A percentile compares a stretch with the other conserved stretches of the same genome.
Evolutionary conservation across 1,140 invertebrate genomes (phyloP).

Genomic region (Brachionus rubens): DNA sequence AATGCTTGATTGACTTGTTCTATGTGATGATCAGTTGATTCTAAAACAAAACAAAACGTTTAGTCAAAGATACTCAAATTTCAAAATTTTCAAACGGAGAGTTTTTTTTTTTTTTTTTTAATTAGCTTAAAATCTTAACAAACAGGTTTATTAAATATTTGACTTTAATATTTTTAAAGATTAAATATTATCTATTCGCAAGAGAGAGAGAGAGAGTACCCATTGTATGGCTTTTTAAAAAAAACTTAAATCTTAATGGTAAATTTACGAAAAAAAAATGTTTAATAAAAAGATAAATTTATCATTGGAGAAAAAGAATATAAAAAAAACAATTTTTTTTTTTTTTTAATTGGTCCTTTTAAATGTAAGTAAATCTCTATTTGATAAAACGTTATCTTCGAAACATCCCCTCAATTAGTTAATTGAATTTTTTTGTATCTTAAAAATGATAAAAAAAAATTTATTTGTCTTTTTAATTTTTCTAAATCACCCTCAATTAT

Average conservation of each 20-base stretch:
- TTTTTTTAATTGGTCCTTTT: constrained; percentile 14
- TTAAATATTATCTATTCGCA: constrained; percentile 38
- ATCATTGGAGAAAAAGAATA: constrained; percentile 2
- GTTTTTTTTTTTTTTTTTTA: not conserved
- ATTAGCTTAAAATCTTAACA: not conserved
- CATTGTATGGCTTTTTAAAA: no score
- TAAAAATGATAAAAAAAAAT: not conserved
- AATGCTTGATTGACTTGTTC: constrained; percentile 5
- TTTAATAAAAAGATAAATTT: constrained; percentile 32
- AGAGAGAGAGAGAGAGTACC: no score
- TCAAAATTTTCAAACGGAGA: no score
- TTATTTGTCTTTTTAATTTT: constrained; percentile 38
- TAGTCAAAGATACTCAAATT: no score
- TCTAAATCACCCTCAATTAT: not conserved
- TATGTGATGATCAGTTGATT: constrained; percentile 9
- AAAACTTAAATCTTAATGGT: constrained; percentile 14
- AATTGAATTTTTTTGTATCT: constrained; percentile 1
- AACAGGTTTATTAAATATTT: constrained; percentile 5
- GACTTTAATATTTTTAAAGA: not conserved
- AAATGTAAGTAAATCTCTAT: not conserved
- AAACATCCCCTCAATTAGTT: constrained; percentile 38
- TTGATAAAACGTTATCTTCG: constrained; percentile 7
- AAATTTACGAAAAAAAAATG: constrained; percentile 35
- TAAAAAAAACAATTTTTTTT: no score
- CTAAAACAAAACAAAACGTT: not conserved